Conservation (phyloP, 2,888 invertebrate genomes). For the Calameuta pallipes region DNA sequence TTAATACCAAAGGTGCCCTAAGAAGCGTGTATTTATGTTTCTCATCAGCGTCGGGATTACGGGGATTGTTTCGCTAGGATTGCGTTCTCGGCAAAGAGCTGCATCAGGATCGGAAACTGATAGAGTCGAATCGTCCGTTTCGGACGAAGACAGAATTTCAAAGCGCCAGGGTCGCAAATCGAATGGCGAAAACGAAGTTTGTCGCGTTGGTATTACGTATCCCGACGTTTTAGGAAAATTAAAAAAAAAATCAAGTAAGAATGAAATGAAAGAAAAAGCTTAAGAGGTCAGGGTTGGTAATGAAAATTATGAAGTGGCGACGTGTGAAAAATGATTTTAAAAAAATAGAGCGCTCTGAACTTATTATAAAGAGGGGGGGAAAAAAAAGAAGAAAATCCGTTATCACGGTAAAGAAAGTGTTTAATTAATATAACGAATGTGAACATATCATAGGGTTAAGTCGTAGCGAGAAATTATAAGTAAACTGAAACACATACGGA, state of each 20-base stretch:
- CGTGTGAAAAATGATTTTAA: conserved; percentile 12
- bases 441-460: conserved; percentile 64
- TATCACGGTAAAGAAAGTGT: conserved; percentile 17
- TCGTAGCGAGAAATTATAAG: conserved; percentile 33
- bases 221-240: conserved; percentile 19
- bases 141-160: background rate
- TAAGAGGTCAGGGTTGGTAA: conserved; percentile 30
- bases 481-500: conserved; percentile 28
- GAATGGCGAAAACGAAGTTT: background rate
- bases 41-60: conserved; percentile 60
- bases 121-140: background rate
- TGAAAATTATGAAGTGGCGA: conserved; percentile 19
- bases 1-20: conserved; percentile 91
- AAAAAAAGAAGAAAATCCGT: conserved; percentile 9
- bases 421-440: conserved; percentile 53
- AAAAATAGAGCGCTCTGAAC: conserved; percentile 20
- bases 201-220: background rate
- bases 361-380: conserved; percentile 18
- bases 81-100: conserved; percentile 38
- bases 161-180: background rate
- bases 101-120: background rate
- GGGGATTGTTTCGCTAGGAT: conserved; percentile 55
- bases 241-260: conserved; percentile 16
- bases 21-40: conserved; percentile 73
- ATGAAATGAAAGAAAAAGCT: conserved; percentile 30